Base-by-base conservation (phyloP, 2,113 vertebrate species). In the Sisor rabdophorus region DNA sequence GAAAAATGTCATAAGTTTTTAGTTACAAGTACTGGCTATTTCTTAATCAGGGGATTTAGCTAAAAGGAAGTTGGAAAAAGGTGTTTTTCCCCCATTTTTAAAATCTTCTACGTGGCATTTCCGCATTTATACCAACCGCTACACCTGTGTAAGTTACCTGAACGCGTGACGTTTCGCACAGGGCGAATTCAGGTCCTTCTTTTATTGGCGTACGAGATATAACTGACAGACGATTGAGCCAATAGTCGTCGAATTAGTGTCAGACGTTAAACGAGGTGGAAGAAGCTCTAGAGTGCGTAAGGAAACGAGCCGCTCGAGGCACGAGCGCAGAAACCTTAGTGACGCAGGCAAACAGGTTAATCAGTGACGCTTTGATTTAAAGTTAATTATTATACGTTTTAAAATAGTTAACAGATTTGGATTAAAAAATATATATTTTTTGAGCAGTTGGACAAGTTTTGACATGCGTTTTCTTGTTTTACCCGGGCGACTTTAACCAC, bases 81-180 rank as follows among this genome's bases (percentile, higher is more conserved):
- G 19, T 24, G 17, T 30, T 30, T 17, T 53, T 15, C 60, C 12
- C 60, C 12, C 53, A 47, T 22, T 68, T 58, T 63, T 71, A 56
- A n/a, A n/a, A 1, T 50, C 54, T 76, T 54, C 69, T 77, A 82
- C 81, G 81, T 82, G 81, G 81, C 81, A 82, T 69, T 71, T 30
- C 81, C 73, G 40, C 50, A 19, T n/a, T 64, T 24, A 32, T 58
- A 19, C 19, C n/a, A 30, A 61, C 13, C 22, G 10, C 32, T 68
- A 17, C 52, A 54, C 44, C 12, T 54, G 58, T 71, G 16, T 15
- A 44, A 28, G 59, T 20, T n/a, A 26, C 68, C 28, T 71, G 67
- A 53, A 17, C 32, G 47, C 16, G 13, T 54, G 76, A 78, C 68
- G 58, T 71, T 15, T 4, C 19, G 40, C 59, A 72, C 69, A 58